A percentile compares a stretch with the other conserved stretches of the same genome.
phyloP scores from a whole-genome alignment of 2,797 vertebrate genomes.

The Decapterus maruadsi region DNA sequence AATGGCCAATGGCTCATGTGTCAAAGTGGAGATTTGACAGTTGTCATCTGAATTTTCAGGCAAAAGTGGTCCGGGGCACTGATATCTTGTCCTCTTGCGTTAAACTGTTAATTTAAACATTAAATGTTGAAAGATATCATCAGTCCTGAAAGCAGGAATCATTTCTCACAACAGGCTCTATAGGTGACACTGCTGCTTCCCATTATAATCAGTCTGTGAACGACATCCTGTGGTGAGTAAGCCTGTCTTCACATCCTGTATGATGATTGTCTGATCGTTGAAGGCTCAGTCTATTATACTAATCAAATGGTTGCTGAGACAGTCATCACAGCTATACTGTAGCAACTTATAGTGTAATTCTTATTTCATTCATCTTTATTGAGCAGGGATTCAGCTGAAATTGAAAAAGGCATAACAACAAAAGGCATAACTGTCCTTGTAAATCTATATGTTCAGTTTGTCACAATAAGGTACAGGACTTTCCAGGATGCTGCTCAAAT shows the following conservation, averaged over 20 bases:
- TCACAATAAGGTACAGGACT: background rate
- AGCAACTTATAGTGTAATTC: constrained; percentile 2
- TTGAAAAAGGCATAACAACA: background rate
- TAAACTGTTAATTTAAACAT: no score
- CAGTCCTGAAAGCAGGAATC: constrained; percentile 30
- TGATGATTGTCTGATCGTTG: constrained; percentile 43
- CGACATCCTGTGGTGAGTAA: constrained; percentile 52
- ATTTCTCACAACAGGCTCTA: constrained; percentile 48
- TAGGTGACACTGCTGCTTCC: constrained; percentile 42
- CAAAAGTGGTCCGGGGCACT: no score
- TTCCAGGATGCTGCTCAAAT: background rate
- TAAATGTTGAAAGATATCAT: no score
- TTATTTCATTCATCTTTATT: background rate
- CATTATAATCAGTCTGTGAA: constrained; percentile 66
- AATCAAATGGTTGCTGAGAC: constrained; percentile 43
- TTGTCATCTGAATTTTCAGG: no score
- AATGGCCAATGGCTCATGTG: no score
- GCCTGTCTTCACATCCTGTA: constrained; percentile 55
- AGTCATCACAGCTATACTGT: constrained; percentile 15
- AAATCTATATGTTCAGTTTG: background rate
- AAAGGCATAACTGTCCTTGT: no score
- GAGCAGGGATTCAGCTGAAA: background rate
- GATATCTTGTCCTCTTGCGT: no score
- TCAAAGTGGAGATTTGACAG: no score
- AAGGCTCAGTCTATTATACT: constrained; percentile 1